These are phyloP conservation scores for Brachymystax lenok DNA, from an alignment of 2,797 vertebrate genomes.

Conservation along the genomic window DNA sequence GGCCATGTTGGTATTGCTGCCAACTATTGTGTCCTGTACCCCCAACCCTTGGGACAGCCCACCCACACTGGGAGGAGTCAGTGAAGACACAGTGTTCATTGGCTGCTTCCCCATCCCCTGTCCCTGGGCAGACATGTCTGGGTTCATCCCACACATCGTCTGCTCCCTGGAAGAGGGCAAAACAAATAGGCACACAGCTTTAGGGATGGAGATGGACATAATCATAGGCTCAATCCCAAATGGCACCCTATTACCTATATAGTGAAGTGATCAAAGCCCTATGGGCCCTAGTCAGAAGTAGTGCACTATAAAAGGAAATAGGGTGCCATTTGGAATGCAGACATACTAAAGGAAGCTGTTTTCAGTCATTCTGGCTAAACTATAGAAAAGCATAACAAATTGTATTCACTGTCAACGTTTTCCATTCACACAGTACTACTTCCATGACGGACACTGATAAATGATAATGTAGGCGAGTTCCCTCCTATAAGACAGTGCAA, in stretches of 20 bases:
- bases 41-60: conserved; percentile 76
- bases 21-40: conserved; percentile 85
- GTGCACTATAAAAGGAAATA: neutral
- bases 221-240: neutral
- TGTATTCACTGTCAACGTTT: neutral
- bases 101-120: conserved; percentile 76
- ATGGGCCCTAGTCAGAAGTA: neutral
- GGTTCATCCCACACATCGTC: conserved; percentile 81
- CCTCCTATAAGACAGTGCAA: no score
- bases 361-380: no score
- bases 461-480: no score
- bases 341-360: neutral
- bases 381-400: no score
- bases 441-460: no score
- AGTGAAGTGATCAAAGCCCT: neutral
- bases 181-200: neutral
- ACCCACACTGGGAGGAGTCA: conserved; percentile 83
- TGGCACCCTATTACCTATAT: neutral
- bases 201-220: neutral
- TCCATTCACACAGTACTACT: neutral
- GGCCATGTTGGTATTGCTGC: conserved; percentile 83
- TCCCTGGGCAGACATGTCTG: conserved; percentile 76
- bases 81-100: conserved; percentile 77
- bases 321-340: neutral
- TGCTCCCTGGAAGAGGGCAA: conserved; percentile 78